These are phyloP conservation scores for Galeopsomyia nigrocyanea DNA, from an alignment of 2,888 invertebrate species.

Conservation along the genomic window DNA sequence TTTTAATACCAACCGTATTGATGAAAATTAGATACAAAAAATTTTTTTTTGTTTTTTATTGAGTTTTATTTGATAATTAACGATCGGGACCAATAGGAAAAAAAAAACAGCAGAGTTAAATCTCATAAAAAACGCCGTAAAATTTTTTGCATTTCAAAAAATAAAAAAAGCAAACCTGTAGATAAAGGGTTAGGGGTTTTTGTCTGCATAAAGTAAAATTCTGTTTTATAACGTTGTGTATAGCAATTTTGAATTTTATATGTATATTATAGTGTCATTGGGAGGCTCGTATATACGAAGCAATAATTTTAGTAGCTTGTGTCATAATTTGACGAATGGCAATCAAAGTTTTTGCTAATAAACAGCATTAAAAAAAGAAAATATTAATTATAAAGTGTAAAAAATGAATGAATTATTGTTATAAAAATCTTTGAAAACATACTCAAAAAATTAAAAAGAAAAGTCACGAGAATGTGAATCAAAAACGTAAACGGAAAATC, in stretches of 20 bases:
- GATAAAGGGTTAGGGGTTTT: not conserved
- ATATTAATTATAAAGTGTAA: conserved; percentile 27
- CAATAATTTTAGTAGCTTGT: conserved; percentile 34
- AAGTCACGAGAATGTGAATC: too few relatives aligned
- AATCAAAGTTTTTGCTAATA: not conserved
- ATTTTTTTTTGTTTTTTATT: conserved; percentile 23
- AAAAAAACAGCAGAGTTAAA: conserved; percentile 12
- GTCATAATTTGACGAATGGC: not conserved
- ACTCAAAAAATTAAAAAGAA: too few relatives aligned
- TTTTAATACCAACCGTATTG: too few relatives aligned
- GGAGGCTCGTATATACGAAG: conserved; percentile 32
- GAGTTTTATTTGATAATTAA: conserved; percentile 18
- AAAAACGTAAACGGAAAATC: too few relatives aligned
- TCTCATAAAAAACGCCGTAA: conserved; percentile 31
- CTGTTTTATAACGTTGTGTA: conserved; percentile 42
- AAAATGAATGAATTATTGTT: conserved; percentile 11
- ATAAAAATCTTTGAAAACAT: conserved; percentile 14
- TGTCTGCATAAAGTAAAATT: conserved; percentile 13
- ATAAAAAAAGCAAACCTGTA: not conserved
- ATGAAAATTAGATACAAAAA: too few relatives aligned
- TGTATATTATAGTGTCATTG: conserved; percentile 37
- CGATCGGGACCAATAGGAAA: conserved; percentile 43
- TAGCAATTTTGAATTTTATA: conserved; percentile 46
- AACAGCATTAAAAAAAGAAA: conserved; percentile 15
- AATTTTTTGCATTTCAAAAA: not conserved